Evolutionary conservation across 1,140 invertebrate genomes (phyloP), one percentile per base, ranked within the genome.

Genomic region (Hylyphantes graminicola): DNA sequence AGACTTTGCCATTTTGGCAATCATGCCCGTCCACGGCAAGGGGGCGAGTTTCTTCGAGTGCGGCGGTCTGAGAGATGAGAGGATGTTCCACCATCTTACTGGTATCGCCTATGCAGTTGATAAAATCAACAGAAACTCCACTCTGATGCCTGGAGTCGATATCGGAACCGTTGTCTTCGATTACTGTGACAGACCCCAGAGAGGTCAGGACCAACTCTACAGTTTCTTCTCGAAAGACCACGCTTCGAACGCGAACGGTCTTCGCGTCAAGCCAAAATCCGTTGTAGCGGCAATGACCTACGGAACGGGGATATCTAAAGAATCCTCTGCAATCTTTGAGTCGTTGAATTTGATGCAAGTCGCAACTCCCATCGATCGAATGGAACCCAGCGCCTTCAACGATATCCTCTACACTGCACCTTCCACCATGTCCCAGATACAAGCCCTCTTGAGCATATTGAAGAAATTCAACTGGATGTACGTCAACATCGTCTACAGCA

Each of bases 161-260:
- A 65, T 85, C 0, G 88, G 88, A 10, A 88, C 87, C 3, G 57
- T 90, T 5, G 86, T 89, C 6, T 86, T 91, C 64, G 88, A 89
- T 65, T 87, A 87, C 80, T 89, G 88, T 63, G 84, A 86, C 64
- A 76, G 86, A 57, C 83, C 74, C 11, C 86, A 88, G 65, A 85
- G 87, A 75, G 88, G 87, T 8, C 74, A 88, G 55, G 86, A 88
- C 50, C 75, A 85, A 63, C 63, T 90, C 8, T 90, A 88, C 80
- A 89, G 87, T 64, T 87, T 89, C 13, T 87, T 90, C 50, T 88
- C 89, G 9, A 87, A 87, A 15, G 88, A 88, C 59, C 87, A 86
- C 11, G 68, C n/a, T 8, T 5, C 0, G 7, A 50, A 2, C 8
- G 12, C 15, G 17, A 11, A 17, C 10, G 55, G 57, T 7, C 10